Conservation (phyloP, 2,113 vertebrate genomes). For the Rhynchopsitta pachyrhyncha region DNA sequence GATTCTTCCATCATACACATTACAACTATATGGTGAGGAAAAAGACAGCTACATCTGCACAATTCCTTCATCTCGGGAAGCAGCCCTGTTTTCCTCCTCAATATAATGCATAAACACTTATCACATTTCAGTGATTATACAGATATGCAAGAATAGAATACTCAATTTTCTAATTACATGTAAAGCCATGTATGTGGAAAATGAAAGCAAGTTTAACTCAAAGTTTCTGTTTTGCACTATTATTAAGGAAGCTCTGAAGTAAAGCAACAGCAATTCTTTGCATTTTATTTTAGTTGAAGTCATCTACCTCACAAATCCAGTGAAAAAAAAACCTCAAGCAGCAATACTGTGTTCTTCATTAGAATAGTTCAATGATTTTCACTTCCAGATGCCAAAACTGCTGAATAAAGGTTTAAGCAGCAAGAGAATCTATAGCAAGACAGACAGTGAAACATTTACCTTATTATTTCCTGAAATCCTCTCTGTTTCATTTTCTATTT, state of each 20-base stretch:
- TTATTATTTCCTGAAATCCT: slow-evolving; percentile 97
- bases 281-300: neutral
- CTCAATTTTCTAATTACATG: neutral
- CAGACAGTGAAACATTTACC: slow-evolving; percentile 69
- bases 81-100: neutral
- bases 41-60: neutral
- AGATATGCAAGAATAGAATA: neutral
- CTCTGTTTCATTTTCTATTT: slow-evolving; percentile 96
- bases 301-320: neutral
- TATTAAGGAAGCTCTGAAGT: neutral
- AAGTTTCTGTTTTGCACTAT: neutral
- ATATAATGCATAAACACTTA: neutral
- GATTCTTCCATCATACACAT: neutral
- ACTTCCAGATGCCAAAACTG: neutral
- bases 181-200: neutral
- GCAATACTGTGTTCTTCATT: neutral
- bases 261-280: neutral
- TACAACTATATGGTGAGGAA: neutral
- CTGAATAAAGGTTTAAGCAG: neutral
- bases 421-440: neutral
- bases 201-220: neutral
- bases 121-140: neutral
- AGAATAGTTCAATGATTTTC: neutral
- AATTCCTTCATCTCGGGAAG: neutral
- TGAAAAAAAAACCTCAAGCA: neutral